Percentiles rank a stretch among this genome's conserved stretches.
These are phyloP conservation scores for Psittacula cyanocephala DNA, from an alignment of 2,113 vertebrate genomes.

Conservation along the genomic window DNA sequence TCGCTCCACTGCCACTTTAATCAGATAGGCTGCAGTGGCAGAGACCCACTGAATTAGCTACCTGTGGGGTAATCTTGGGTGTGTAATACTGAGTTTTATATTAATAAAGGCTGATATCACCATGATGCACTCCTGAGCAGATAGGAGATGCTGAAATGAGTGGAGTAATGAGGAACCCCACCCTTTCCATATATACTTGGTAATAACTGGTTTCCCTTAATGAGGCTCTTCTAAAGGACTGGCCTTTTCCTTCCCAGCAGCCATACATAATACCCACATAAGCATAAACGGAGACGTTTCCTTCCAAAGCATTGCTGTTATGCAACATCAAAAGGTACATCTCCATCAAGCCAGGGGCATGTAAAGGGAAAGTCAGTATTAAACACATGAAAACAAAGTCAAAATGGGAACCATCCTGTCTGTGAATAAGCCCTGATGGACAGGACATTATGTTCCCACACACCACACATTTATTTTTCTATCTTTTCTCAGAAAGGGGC, in stretches of 20 bases:
- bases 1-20: slow-evolving; percentile 25
- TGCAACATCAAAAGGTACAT: background rate
- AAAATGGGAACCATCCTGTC: background rate
- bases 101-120: slow-evolving; percentile 68
- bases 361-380: background rate
- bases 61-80: slow-evolving; percentile 51
- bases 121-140: slow-evolving; percentile 64
- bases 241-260: slow-evolving; percentile 68
- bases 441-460: background rate
- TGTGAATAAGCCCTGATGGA: background rate
- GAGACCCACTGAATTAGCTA: slow-evolving; percentile 30
- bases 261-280: slow-evolving; percentile 29
- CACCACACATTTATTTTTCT: background rate
- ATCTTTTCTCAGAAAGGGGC: background rate
- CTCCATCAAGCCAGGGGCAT: background rate
- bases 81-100: slow-evolving; percentile 49
- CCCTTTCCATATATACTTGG: slow-evolving; percentile 64
- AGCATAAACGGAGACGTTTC: slow-evolving; percentile 39
- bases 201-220: slow-evolving; percentile 67
- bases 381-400: background rate
- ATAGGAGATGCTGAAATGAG: slow-evolving; percentile 65
- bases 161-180: slow-evolving; percentile 49
- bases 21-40: slow-evolving; percentile 35
- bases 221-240: slow-evolving; percentile 29
- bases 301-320: background rate